A percentile compares a stretch with the other conserved stretches of the same genome.
These are phyloP conservation scores for Zosterops borbonicus DNA, from an alignment of 2,113 vertebrate species.

Conservation along the genomic window DNA sequence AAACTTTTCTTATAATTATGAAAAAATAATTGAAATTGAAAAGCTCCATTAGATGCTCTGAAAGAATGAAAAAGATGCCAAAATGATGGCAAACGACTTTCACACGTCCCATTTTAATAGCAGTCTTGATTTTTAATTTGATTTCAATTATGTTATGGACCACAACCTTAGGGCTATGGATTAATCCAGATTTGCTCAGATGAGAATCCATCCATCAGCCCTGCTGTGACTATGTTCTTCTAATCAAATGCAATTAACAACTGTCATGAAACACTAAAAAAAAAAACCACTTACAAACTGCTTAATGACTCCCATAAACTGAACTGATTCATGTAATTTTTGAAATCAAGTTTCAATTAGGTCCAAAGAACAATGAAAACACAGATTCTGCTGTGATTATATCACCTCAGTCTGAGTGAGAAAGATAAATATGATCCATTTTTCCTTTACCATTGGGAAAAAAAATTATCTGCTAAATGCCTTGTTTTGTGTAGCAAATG, in stretches of 20 bases:
- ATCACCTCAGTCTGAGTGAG: not conserved
- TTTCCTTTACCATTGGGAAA: not conserved
- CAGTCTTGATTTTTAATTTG: not conserved
- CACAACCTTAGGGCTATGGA: not conserved
- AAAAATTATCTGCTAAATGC: not conserved
- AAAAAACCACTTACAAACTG: not conserved
- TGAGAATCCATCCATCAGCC: not conserved
- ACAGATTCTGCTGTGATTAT: not conserved
- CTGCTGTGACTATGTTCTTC: not conserved
- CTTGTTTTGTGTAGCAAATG: not conserved
- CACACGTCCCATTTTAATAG: not conserved
- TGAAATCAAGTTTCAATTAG: conserved; percentile 16
- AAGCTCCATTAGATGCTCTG: not conserved
- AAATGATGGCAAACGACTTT: not conserved
- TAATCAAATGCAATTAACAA: conserved; percentile 5
- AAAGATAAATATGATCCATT: not conserved
- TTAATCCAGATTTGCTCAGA: not conserved
- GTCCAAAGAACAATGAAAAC: not conserved
- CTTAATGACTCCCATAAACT: not conserved
- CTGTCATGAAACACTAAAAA: not conserved
- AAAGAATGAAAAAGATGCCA: not conserved
- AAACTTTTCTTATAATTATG: not conserved
- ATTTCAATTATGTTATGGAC: not conserved
- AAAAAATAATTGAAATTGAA: conserved; percentile 10
- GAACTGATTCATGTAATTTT: not conserved